Base-by-base conservation (phyloP, 2,113 vertebrate species). In the Neoarius graeffei region DNA sequence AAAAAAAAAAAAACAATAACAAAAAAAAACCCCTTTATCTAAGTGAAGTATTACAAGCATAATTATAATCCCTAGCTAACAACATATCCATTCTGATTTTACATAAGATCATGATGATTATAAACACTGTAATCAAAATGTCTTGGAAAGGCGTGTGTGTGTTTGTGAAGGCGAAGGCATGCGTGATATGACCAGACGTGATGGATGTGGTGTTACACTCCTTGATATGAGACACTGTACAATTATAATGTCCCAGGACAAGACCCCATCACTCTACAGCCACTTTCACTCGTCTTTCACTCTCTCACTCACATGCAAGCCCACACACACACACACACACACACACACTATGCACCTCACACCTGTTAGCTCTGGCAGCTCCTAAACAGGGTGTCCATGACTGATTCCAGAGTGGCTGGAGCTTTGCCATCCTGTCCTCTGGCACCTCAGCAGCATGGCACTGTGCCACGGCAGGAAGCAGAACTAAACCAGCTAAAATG, bases 281-380 rank as follows among this genome's bases (percentile, higher is more conserved):
- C 54, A 73, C 77, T 85, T 85, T 64, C 25, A 52, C 74, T 86
- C 64, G 69, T 86, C 89, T 76, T 64, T 73, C 69, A 60, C 66
- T 84, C 87, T 81, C 81, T 74, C 67, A 80, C 82, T 27, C 27
- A 66, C 64, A 82, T 54, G 56, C 81, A 86, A 54, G 59, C 23
- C 59, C n/a, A 77, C 25, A 52, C 30, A 87, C 20, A 56, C 66
- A 77, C 83, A 84, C 81, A 30, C 30, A 30, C 30, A 52, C 30
- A 87, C n/a, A 56, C 66, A 77, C 83, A 84, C 81, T 52, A 42
- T 56, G 59, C 57, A 86, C 56, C 85, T 74, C 83, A 74, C 81
- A 88, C 87, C 74, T 88, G 87, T 86, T 86, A 88, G 86, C 74
- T 74, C 56, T 88, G 85, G 86, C 83, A 81, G 74, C 85, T 88